Evolutionary conservation across 2,113 vertebrate species (phyloP).

Genomic region (Urocynchramus pylzowi): DNA sequence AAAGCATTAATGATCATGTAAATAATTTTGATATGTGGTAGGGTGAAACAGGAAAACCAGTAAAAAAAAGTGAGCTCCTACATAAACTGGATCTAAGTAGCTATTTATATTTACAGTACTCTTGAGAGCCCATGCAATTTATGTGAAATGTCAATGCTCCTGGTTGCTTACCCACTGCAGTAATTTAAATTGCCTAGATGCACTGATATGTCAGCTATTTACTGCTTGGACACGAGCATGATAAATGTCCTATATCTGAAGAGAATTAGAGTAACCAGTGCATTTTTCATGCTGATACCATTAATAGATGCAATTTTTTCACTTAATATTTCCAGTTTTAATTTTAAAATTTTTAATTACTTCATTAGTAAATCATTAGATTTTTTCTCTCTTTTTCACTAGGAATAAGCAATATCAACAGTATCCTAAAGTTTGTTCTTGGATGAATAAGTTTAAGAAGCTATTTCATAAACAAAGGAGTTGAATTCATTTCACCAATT

Average conservation of each 20-base stretch:
- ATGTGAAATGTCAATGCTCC: constrained; percentile 53
- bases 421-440: not conserved
- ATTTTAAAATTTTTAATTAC: not conserved
- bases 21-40: constrained; percentile 20
- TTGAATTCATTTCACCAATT: not conserved
- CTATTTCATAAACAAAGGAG: not conserved
- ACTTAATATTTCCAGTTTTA: not conserved
- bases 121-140: constrained; percentile 48
- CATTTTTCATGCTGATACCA: not conserved
- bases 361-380: not conserved
- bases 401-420: not conserved
- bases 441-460: not conserved
- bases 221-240: not conserved
- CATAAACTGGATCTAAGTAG: constrained; percentile 24
- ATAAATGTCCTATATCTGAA: not conserved
- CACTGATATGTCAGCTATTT: constrained; percentile 23
- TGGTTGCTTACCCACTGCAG: not conserved
- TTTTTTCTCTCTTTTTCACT: not conserved
- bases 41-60: constrained; percentile 3
- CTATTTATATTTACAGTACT: constrained; percentile 42
- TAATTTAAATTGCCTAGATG: constrained; percentile 24
- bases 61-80: not conserved
- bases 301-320: not conserved
- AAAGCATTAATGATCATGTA: constrained; percentile 13
- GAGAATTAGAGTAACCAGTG: not conserved